Base-by-base conservation (phyloP, 2,888 invertebrate species). In the Amphiduros pacificus region DNA sequence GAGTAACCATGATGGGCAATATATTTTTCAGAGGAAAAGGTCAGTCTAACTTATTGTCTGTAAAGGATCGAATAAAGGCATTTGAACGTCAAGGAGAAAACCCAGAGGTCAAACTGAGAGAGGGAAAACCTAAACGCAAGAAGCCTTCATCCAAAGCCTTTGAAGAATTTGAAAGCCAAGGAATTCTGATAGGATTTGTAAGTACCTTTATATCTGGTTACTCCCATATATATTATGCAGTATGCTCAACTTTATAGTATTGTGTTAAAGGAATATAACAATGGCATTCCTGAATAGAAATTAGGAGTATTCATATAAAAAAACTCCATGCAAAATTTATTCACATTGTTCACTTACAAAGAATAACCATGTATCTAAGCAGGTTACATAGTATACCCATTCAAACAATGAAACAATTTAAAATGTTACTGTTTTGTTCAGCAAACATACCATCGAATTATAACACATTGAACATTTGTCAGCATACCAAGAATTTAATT, bases 51-150 rank as follows among this genome's bases (percentile, higher is more conserved):
- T 51, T 51, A 14, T 26, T 64, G 9, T 68, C 71, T 17, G 67
- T 73, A 6, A 70, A 66, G 48, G 71, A 69, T 54, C 71, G 70
- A 62, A 71, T 73, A 36, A 70, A 70, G 62, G 74, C 73, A n/a
- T 67, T 74, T 53, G 71, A 74, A 54, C 53, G 55, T 28, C 48
- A 61, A 17, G 9, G 22, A 48, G 22, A 27, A 6, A 9, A 40
- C 6, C 24, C 41, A 24, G 59, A 59, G 17, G 52, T 59, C 28
- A 59, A 59, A 40, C 32, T 59, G 31, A 29, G 53, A 24, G 63
- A 63, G 20, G 59, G 63, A 27, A 59, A 60, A 29, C 66, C 63
- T 2, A 50, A 50, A 52, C 65, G 66, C 61, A 72, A 68, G 61
- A 60, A 69, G 49, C 73, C 73, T 28, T 60, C 63, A 26, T 68